These are phyloP conservation scores for Spermophilus dauricus DNA, from an alignment of 2,113 vertebrate species.

Conservation along the genomic window DNA sequence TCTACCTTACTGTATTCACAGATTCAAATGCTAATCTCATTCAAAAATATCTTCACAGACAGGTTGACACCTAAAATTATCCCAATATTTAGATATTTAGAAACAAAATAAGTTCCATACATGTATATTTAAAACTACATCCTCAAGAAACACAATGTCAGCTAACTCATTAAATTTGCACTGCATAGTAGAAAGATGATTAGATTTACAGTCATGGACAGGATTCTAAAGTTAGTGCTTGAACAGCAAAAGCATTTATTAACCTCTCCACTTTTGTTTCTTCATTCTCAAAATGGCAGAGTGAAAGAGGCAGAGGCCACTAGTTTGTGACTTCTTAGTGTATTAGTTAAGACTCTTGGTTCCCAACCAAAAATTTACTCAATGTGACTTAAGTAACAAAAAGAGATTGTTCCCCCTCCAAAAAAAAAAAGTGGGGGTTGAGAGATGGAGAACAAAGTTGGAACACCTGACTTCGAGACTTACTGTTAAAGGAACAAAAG, in stretches of 20 bases:
- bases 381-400: not conserved
- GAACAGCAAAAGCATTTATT: conserved; percentile 23
- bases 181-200: not conserved
- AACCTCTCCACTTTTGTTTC: not conserved
- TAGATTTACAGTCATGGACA: not conserved
- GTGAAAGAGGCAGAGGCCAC: not conserved
- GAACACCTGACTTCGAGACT: not conserved
- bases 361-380: conserved; percentile 5
- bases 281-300: conserved; percentile 19
- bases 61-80: not conserved
- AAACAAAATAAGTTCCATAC: not conserved
- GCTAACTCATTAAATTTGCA: not conserved
- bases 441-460: not conserved
- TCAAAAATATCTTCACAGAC: not conserved
- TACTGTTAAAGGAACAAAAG: not conserved
- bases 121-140: conserved; percentile 8
- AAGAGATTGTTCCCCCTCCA: not conserved
- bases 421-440: not conserved
- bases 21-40: not conserved
- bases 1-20: not conserved
- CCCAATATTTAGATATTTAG: not conserved
- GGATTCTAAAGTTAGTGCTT: conserved; percentile 15
- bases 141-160: conserved; percentile 35
- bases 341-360: conserved; percentile 23
- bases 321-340: not conserved